phyloP scores from a whole-genome alignment of 2,888 invertebrate genomes.

The Epicampocera succincta region DNA sequence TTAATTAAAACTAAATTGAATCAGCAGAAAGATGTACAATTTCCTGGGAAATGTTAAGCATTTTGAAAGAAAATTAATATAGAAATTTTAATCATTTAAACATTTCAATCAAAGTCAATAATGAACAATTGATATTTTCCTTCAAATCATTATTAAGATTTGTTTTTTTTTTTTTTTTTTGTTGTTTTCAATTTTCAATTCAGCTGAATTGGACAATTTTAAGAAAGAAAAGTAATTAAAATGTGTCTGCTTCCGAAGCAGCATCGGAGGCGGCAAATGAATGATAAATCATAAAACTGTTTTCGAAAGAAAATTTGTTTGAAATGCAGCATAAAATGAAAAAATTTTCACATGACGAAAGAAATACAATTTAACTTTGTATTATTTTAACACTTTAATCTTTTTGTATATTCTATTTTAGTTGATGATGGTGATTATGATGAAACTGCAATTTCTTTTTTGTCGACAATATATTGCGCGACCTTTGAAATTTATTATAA shows the following conservation, averaged over 20 bases:
- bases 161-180: background rate
- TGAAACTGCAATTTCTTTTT: slow-evolving; percentile 15
- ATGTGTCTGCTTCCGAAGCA: background rate
- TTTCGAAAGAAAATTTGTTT: slow-evolving; percentile 9
- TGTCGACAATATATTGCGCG: background rate
- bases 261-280: background rate
- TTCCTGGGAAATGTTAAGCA: background rate
- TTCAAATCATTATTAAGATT: no score
- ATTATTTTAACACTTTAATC: background rate
- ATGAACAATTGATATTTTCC: background rate
- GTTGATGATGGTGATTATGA: slow-evolving; percentile 8
- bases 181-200: background rate
- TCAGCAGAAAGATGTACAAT: background rate
- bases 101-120: slow-evolving; percentile 5
- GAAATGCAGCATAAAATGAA: slow-evolving; percentile 22
- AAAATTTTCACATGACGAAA: background rate
- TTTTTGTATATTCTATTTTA: slow-evolving; percentile 1
- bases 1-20: no score
- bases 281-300: background rate
- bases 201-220: background rate
- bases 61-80: background rate
- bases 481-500: slow-evolving; percentile 38
- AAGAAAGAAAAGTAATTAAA: slow-evolving; percentile 10
- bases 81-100: background rate
- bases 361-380: slow-evolving; percentile 22